Evolutionary conservation across 1,140 invertebrate species (phyloP).

Genomic region (Drosophila kepulauana): DNA sequence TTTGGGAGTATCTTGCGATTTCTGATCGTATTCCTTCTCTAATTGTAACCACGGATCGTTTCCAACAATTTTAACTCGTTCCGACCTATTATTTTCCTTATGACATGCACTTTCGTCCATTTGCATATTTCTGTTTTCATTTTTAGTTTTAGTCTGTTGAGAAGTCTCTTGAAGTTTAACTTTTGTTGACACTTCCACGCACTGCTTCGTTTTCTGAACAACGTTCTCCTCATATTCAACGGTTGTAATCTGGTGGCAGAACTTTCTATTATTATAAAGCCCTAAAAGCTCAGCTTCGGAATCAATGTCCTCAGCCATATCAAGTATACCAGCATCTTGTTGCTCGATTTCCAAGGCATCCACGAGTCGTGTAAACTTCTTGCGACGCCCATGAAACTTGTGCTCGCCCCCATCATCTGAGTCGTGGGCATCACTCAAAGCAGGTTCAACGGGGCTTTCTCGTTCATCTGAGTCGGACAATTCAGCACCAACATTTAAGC

Average conservation of each 20-base stretch:
- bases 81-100: background rate
- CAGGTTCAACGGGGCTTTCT: background rate
- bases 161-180: background rate
- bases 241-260: slow-evolving; percentile 2
- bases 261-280: slow-evolving; percentile 13
- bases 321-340: background rate
- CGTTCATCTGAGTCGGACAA: slow-evolving; percentile 47
- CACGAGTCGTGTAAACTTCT: slow-evolving; percentile 37
- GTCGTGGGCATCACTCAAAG: background rate
- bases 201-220: background rate
- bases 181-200: background rate
- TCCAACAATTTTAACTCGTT: background rate
- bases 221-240: background rate
- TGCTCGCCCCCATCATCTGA: background rate
- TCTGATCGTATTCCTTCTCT: background rate
- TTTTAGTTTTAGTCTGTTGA: background rate
- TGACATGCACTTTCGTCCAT: background rate
- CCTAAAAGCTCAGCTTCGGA: slow-evolving; percentile 3
- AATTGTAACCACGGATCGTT: background rate
- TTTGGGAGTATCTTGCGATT: background rate
- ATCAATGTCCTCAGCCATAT: background rate
- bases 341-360: slow-evolving; percentile 4
- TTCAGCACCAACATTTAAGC: slow-evolving; percentile 56
- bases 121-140: background rate
- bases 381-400: slow-evolving; percentile 14